Base-by-base conservation (phyloP, 92 coral and sea anemone species). In the Siderastrea siderea region DNA sequence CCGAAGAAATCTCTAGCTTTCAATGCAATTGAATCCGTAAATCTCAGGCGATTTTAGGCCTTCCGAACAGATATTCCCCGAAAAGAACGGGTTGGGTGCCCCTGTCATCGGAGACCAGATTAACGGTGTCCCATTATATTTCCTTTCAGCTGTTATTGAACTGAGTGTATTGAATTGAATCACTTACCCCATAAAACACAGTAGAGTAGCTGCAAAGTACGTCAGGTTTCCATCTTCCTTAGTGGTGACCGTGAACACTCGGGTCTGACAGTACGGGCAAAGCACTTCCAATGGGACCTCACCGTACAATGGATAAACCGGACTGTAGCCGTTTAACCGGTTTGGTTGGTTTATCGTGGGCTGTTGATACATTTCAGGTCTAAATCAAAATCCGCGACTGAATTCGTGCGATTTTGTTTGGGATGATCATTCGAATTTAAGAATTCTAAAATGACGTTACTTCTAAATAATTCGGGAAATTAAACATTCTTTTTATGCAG, bases 211-310 rank as follows among this genome's bases (percentile, higher is more conserved):
- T 47, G 98, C 94, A 44, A 86, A 43, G 74, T 98, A 98, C 47
- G 98, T 94, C 68, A 95, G 71, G 55, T 95, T 98, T 17, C 99
- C 99, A 50, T 95, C 93, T 59, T 95, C 92, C 26, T 92, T 88
- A 12, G 89, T 92, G 1, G 94, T 98, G 48, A 81, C 90, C 67
- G 98, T 95, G 71, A 95, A 91, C 15, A 94, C 87, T 58, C 93
- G 93, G 47, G 95, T 94, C 88, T 94, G 98, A 74, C 99, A 98
- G 81, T 95, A 95, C 2, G 94, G 96, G 74, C 99, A 98, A 26
- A 82, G 70, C 8, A 93, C 82, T 54, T 92, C 84, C 47, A 89
- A 89, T 13, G 99, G 99, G 12, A 83, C 80, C 68, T 95, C 99
- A 9, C 99, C 99, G 79, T 92, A 98, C n/a, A 85, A 5, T 46